A percentile compares a stretch with the other conserved stretches of the same genome.
These are phyloP conservation scores for Neotoma lepida DNA, from an alignment of 2,113 vertebrate species.

Conservation along the genomic window DNA sequence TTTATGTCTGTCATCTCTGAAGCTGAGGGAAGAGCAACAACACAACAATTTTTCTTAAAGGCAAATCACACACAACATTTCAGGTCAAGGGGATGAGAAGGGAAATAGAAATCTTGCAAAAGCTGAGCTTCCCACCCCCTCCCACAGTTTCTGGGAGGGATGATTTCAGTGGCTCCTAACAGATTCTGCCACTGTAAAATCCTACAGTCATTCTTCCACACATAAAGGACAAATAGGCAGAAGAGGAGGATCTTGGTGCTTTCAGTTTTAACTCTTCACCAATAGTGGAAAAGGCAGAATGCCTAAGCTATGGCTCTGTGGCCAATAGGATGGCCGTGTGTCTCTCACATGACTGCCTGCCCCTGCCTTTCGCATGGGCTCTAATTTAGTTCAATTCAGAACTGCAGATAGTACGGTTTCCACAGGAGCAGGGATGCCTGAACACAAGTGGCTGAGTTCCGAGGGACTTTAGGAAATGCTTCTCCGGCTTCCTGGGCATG, in stretches of 20 bases:
- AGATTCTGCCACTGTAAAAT: slow-evolving; percentile 87
- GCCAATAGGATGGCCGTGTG: slow-evolving; percentile 88
- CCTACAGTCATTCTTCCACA: slow-evolving; percentile 90
- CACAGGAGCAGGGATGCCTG: slow-evolving; percentile 87
- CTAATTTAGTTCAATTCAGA: slow-evolving; percentile 89
- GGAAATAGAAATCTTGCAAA: slow-evolving; percentile 43
- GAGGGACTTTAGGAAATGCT: slow-evolving; percentile 78
- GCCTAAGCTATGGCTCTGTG: slow-evolving; percentile 85
- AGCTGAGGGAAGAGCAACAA: slow-evolving; percentile 57
- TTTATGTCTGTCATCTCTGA: slow-evolving; percentile 67
- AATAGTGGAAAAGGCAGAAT: slow-evolving; percentile 89
- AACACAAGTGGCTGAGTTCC: slow-evolving; percentile 81
- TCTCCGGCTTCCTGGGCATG: slow-evolving; percentile 69
- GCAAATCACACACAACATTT: slow-evolving; percentile 66
- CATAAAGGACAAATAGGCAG: slow-evolving; percentile 84
- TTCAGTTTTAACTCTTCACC: slow-evolving; percentile 87
- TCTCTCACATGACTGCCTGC: slow-evolving; percentile 91
- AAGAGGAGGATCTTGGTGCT: slow-evolving; percentile 84
- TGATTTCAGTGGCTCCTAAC: slow-evolving; percentile 84
- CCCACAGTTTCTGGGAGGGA: slow-evolving; percentile 82
- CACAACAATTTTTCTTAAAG: slow-evolving; percentile 70
- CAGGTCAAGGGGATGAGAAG: slow-evolving; percentile 55
- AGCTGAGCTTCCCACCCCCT: slow-evolving; percentile 80
- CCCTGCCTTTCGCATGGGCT: slow-evolving; percentile 88
- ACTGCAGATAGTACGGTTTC: slow-evolving; percentile 88